These are phyloP conservation scores for Lepilemur septentrionalis DNA, from an alignment of 2,797 vertebrate genomes.

Conservation along the genomic window DNA sequence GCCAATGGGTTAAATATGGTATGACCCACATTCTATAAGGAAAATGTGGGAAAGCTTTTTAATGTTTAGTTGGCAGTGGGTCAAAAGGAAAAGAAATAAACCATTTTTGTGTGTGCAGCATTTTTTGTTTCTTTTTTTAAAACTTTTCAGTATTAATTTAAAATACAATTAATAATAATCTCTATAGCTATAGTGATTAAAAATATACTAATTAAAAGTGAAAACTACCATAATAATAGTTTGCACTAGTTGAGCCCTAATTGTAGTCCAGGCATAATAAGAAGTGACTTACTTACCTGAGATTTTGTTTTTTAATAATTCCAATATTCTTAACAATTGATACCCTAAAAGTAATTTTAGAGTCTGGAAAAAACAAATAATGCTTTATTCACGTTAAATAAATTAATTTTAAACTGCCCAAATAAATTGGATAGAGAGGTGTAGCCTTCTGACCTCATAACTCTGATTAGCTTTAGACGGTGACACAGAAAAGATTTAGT, in stretches of 20 bases:
- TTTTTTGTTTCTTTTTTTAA: background rate
- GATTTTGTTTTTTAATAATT: background rate
- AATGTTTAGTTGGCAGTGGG: background rate
- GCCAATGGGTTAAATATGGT: background rate
- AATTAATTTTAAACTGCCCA: background rate
- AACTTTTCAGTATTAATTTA: background rate
- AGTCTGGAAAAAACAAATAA: background rate
- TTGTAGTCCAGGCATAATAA: background rate
- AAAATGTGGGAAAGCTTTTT: background rate
- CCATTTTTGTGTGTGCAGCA: background rate
- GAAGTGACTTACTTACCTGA: background rate
- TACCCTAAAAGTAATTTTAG: background rate
- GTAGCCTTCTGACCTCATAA: background rate
- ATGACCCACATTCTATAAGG: background rate
- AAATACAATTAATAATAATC: background rate
- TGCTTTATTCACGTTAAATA: background rate
- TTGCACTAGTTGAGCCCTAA: background rate
- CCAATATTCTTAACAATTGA: background rate
- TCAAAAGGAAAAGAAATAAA: background rate
- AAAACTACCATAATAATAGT: background rate
- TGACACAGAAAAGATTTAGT: background rate
- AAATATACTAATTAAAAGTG: background rate
- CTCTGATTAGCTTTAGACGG: background rate
- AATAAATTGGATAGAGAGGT: background rate
- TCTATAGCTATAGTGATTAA: background rate